phyloP scores from a whole-genome alignment of 2,113 vertebrate species.

The Hystrix cristata region DNA sequence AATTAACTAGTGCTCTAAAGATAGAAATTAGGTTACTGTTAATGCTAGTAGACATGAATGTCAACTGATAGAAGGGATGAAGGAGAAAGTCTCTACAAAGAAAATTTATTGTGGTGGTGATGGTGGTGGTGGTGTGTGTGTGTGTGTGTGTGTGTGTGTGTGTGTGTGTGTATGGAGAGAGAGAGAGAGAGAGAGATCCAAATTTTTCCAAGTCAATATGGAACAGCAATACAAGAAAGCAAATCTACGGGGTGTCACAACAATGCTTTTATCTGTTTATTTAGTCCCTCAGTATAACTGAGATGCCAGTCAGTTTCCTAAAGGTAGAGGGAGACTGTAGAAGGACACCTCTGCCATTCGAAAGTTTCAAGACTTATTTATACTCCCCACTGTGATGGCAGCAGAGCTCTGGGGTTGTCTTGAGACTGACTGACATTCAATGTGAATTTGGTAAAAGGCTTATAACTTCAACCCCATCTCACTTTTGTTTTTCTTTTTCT shows the following conservation, averaged over 20 bases:
- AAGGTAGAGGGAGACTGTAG: slow-evolving; percentile 72
- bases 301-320: slow-evolving; percentile 62
- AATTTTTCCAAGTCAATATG: not conserved
- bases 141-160: not conserved
- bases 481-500: not conserved
- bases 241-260: not conserved
- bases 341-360: slow-evolving; percentile 43
- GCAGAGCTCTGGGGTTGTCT: slow-evolving; percentile 50
- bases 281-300: slow-evolving; percentile 44
- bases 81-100: not conserved
- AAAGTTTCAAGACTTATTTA: slow-evolving; percentile 58
- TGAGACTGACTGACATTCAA: slow-evolving; percentile 53
- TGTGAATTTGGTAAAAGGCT: slow-evolving; percentile 38
- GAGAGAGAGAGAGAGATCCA: not conserved
- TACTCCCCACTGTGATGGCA: slow-evolving; percentile 9
- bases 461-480: not conserved
- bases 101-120: not conserved
- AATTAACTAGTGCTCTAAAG: slow-evolving; percentile 47
- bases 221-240: not conserved
- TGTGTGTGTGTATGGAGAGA: not conserved
- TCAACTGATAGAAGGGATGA: not conserved
- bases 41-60: slow-evolving; percentile 2
- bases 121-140: too few species aligned
- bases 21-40: slow-evolving; percentile 43
- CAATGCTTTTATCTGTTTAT: not conserved